Conservation (phyloP, 2,113 vertebrate genomes). For the Sceloporus undulatus region DNA sequence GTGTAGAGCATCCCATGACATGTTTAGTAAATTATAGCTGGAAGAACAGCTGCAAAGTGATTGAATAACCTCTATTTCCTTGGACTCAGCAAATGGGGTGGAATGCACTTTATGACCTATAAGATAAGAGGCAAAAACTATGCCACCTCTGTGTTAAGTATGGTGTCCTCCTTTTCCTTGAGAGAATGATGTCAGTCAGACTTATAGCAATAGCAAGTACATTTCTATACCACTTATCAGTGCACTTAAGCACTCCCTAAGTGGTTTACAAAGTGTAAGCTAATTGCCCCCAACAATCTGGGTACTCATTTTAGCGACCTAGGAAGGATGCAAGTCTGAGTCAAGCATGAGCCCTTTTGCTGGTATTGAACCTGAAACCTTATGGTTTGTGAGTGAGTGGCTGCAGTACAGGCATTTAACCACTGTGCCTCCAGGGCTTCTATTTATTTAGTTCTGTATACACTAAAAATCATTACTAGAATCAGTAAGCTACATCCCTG, state of each 20-base stretch:
- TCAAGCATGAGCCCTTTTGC: no score
- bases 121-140: not conserved
- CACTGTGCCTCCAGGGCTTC: no score
- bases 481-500: not conserved
- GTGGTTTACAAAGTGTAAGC: no score
- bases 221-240: no score
- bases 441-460: not conserved
- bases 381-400: no score
- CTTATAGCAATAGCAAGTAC: not conserved
- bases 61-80: not conserved
- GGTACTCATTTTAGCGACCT: no score
- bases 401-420: no score
- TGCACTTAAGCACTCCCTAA: no score
- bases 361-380: no score
- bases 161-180: not conserved
- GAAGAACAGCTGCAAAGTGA: not conserved
- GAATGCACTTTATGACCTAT: not conserved
- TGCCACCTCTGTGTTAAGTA: not conserved
- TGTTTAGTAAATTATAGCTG: not conserved
- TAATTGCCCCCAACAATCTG: no score
- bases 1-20: not conserved
- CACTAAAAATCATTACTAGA: no score
- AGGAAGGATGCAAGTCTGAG: no score
- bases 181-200: not conserved
- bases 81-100: not conserved